Conservation (phyloP, 2,888 invertebrate genomes). For the Monoplex corrugatus region DNA sequence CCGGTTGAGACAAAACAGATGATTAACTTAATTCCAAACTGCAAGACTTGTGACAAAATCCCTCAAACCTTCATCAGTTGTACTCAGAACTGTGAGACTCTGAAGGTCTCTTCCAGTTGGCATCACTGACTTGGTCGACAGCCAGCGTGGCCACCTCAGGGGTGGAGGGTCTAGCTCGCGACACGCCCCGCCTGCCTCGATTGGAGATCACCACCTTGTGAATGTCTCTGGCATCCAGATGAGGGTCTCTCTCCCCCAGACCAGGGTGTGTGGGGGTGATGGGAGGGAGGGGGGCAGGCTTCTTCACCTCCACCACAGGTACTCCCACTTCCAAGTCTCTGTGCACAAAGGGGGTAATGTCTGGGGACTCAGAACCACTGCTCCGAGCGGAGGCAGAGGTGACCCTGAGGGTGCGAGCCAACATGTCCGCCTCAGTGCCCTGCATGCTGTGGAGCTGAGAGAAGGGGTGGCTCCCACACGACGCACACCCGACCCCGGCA, state of each 20-base stretch:
- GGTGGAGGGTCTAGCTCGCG: conserved; percentile 60
- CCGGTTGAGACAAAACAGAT: background rate
- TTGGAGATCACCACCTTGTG: conserved; percentile 63
- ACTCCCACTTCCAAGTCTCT: conserved; percentile 53
- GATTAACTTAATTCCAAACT: background rate
- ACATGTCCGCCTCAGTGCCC: background rate
- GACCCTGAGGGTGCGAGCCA: conserved; percentile 33
- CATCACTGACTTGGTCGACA: conserved; percentile 68
- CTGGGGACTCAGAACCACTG: conserved; percentile 68
- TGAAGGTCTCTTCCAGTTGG: conserved; percentile 66
- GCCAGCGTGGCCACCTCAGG: conserved; percentile 69
- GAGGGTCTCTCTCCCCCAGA: background rate
- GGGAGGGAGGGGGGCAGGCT: conserved; percentile 56
- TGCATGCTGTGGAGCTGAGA: background rate
- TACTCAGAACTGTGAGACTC: conserved; percentile 67
- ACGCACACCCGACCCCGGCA: background rate
- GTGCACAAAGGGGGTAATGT: conserved; percentile 68
- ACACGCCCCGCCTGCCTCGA: conserved; percentile 50
- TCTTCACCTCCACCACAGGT: conserved; percentile 49
- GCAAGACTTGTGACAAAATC: background rate
- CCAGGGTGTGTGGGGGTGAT: conserved; percentile 43
- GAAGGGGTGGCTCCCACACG: conserved; percentile 7
- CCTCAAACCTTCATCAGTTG: background rate
- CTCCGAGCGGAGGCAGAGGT: conserved; percentile 58
- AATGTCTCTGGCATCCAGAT: conserved; percentile 60